Percentiles rank a stretch among this genome's conserved stretches.
Conservation (phyloP, 1,140 invertebrate genomes). For the Drosophila auraria region DNA sequence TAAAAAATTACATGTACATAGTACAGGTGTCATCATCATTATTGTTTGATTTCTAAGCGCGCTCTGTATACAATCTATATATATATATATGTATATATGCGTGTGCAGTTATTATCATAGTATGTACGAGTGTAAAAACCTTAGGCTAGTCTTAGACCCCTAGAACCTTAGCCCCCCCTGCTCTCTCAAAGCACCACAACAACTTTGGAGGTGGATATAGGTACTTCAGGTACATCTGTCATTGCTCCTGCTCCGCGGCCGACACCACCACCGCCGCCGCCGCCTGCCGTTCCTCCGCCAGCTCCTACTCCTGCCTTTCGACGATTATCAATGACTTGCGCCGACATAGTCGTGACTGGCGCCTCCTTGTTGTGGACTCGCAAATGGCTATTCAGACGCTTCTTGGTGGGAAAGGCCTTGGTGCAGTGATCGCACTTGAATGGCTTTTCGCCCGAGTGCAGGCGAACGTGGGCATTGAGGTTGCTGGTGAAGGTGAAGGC, state of each 20-base stretch:
- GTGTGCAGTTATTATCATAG: background rate
- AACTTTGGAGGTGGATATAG: conserved; percentile 69
- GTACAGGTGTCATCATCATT: conserved; percentile 20
- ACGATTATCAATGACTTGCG: background rate
- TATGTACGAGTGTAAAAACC: background rate
- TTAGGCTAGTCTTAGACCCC: conserved; percentile 28
- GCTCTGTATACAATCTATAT: background rate
- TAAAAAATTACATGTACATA: conserved; percentile 32
- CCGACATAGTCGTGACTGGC: conserved; percentile 21
- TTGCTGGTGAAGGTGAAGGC: conserved; percentile 83
- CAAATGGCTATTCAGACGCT: conserved; percentile 72
- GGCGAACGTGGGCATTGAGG: conserved; percentile 85
- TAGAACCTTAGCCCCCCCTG: background rate
- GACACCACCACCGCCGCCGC: background rate
- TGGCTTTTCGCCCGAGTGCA: conserved; percentile 90
- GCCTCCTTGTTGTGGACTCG: conserved; percentile 70
- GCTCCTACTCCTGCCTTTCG: background rate
- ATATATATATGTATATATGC: background rate
- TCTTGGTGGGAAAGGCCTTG: conserved; percentile 75
- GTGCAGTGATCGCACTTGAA: conserved; percentile 71
- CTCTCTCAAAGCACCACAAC: conserved; percentile 63
- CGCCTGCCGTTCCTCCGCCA: background rate
- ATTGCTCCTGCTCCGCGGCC: background rate
- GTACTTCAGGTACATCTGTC: conserved; percentile 55
- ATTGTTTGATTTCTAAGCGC: conserved; percentile 5